These are phyloP conservation scores for Anticlea derivata DNA, from an alignment of 2,888 invertebrate species.

Conservation along the genomic window DNA sequence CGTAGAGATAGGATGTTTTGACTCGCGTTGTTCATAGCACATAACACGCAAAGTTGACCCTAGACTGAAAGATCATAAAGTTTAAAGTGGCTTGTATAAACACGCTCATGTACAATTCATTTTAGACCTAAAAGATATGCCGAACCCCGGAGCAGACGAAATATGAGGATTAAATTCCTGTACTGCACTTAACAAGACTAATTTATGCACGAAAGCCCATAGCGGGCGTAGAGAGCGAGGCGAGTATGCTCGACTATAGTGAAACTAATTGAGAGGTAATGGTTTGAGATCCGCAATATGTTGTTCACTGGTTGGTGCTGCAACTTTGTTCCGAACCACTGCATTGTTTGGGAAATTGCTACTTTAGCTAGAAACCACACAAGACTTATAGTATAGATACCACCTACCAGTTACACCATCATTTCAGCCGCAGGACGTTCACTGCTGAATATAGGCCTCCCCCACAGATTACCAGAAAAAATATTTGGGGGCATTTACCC, in stretches of 20 bases:
- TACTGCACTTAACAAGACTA: constrained; percentile 82
- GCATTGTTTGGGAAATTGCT: constrained; percentile 7
- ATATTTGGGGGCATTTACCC: too few species aligned
- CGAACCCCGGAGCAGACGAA: constrained; percentile 76
- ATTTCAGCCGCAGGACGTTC: too few species aligned
- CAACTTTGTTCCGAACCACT: constrained; percentile 24
- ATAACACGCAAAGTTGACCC: constrained; percentile 49
- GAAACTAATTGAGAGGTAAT: constrained; percentile 80
- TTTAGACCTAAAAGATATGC: constrained; percentile 77
- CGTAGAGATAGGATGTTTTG: constrained; percentile 7
- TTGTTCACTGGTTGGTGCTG: constrained; percentile 41
- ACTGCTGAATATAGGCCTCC: too few species aligned
- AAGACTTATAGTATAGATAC: neutral
- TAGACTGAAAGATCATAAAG: constrained; percentile 44
- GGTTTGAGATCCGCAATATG: constrained; percentile 63
- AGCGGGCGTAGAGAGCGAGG: constrained; percentile 32
- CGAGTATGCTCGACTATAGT: constrained; percentile 62
- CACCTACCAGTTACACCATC: too few species aligned
- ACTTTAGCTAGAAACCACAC: neutral
- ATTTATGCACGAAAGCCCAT: constrained; percentile 75
- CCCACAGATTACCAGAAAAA: too few species aligned
- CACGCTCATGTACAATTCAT: constrained; percentile 57
- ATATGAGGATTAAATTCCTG: constrained; percentile 84
- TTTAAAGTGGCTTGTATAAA: constrained; percentile 47
- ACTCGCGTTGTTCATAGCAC: constrained; percentile 6